Percentiles rank a stretch among this genome's conserved stretches.
Evolutionary conservation across 2,888 invertebrate genomes (phyloP).

Genomic region (Eucera pruinosa): DNA sequence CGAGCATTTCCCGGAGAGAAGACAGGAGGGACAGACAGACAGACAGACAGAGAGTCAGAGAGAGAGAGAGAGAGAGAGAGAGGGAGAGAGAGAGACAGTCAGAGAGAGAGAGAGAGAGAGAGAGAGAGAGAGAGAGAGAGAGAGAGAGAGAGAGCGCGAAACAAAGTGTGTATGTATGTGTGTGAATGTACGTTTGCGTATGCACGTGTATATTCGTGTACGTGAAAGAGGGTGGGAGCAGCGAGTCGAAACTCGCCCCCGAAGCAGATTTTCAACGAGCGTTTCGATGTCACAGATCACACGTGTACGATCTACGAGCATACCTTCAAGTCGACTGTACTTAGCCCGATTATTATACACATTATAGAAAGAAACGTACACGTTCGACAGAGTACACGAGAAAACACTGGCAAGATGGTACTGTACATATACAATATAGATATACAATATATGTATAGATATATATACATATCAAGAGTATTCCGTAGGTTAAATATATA

Average conservation of each 20-base stretch:
- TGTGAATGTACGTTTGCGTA: too few relatives aligned
- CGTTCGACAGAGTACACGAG: constrained; percentile 52
- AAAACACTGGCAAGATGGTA: constrained; percentile 61
- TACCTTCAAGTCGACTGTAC: constrained; percentile 23
- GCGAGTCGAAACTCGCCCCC: constrained; percentile 7
- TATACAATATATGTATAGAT: constrained; percentile 39
- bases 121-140: constrained; percentile 1
- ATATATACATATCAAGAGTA: constrained; percentile 61
- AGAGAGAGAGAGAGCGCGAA: constrained; percentile 5
- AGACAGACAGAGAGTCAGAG: not conserved
- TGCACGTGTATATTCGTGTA: not conserved
- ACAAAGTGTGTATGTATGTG: not conserved
- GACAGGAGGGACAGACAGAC: constrained; percentile 14
- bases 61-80: not conserved
- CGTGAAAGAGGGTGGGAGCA: not conserved
- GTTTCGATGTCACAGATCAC: constrained; percentile 51
- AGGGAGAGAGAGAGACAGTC: too few relatives aligned
- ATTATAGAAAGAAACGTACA: constrained; percentile 40
- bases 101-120: constrained; percentile 7
- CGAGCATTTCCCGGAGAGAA: constrained; percentile 20
- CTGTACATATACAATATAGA: constrained; percentile 49
- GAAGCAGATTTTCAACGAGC: constrained; percentile 13
- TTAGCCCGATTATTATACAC: constrained; percentile 58
- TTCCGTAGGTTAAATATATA: constrained; percentile 70
- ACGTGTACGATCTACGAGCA: constrained; percentile 33